Conservation (phyloP, 2,888 invertebrate species). For the Drosophila picticornis region DNA sequence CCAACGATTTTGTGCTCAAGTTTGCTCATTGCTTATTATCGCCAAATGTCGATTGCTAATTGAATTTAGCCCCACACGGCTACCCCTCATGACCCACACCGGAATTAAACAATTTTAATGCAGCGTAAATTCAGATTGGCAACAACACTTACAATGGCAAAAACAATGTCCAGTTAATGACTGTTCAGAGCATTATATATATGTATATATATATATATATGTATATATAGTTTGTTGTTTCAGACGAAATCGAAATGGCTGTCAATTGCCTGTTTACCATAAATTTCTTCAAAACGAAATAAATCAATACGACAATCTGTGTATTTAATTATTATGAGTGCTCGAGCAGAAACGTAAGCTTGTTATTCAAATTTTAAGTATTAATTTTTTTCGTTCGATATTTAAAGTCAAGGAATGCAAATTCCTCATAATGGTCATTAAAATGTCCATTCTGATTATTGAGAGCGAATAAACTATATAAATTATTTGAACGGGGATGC, state of each 20-base stretch:
- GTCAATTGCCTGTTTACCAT: background rate
- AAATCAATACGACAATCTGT: slow-evolving; percentile 18
- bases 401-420: background rate
- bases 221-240: slow-evolving; percentile 9
- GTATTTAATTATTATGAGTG: background rate
- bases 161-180: slow-evolving; percentile 39
- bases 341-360: background rate
- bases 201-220: background rate
- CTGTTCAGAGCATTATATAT: slow-evolving; percentile 12
- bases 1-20: slow-evolving; percentile 51
- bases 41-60: slow-evolving; percentile 71
- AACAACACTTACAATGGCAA: slow-evolving; percentile 31
- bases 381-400: background rate
- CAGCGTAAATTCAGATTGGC: slow-evolving; percentile 46
- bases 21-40: slow-evolving; percentile 63
- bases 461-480: background rate
- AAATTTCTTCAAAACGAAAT: slow-evolving; percentile 11
- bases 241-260: slow-evolving; percentile 6
- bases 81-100: slow-evolving; percentile 3
- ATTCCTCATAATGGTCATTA: background rate
- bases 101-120: slow-evolving; percentile 58
- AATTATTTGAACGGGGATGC: slow-evolving; percentile 33
- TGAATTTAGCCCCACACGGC: slow-evolving; percentile 44
- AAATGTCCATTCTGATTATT: background rate
- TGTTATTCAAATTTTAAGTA: background rate